Evolutionary conservation across 2,113 vertebrate genomes (phyloP).

Genomic region (Lophura nycthemera): DNA sequence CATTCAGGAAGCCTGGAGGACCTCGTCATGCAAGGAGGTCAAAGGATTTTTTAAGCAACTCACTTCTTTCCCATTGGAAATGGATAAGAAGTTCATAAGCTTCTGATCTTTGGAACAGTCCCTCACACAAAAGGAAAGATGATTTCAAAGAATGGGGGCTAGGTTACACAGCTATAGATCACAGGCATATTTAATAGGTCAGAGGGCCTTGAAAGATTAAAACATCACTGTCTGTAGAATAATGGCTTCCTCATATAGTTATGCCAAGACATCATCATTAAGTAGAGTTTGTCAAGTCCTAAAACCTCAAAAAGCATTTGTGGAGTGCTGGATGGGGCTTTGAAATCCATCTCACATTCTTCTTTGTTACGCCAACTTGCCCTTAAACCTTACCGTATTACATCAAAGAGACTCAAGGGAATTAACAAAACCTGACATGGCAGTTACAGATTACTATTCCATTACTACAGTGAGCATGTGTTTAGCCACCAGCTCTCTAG

Average conservation of each 20-base stretch:
- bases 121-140: constrained; percentile 7
- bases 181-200: constrained; percentile 56
- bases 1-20: neutral
- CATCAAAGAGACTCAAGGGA: neutral
- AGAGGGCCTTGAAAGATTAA: constrained; percentile 53
- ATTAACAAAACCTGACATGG: neutral
- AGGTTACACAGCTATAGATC: constrained; percentile 29
- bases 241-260: constrained; percentile 26
- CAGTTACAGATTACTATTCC: neutral
- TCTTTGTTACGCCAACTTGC: constrained; percentile 11
- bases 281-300: constrained; percentile 12
- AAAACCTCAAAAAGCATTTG: constrained; percentile 40
- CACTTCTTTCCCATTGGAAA: constrained; percentile 16
- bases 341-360: constrained; percentile 21
- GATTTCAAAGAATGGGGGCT: constrained; percentile 47
- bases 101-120: constrained; percentile 48
- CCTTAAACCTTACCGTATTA: neutral
- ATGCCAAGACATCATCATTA: constrained; percentile 25
- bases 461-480: neutral
- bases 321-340: constrained; percentile 6
- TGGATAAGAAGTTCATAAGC: constrained; percentile 16
- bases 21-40: neutral
- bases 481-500: neutral
- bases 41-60: constrained; percentile 10
- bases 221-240: constrained; percentile 11